A percentile compares a stretch with the other conserved stretches of the same genome.
Evolutionary conservation across 1,140 invertebrate species (phyloP).

Genomic region (Pemphigus obesinymphae): DNA sequence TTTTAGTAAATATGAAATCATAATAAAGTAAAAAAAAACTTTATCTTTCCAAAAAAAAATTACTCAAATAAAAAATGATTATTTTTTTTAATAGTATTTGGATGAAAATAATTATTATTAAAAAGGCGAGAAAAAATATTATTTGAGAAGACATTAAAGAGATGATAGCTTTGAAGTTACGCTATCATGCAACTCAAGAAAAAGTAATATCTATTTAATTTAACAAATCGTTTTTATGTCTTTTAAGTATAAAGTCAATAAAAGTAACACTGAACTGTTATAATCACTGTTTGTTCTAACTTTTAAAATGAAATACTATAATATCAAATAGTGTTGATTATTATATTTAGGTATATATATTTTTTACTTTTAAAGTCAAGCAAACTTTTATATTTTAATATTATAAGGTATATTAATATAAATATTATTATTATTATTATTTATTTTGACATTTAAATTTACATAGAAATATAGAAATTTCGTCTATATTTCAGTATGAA

Average conservation of each 20-base stretch:
- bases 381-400: neutral
- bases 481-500: too few relatives aligned
- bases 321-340: too few relatives aligned
- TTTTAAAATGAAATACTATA: neutral
- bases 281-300: slow-evolving; percentile 14
- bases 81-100: neutral
- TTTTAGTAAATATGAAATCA: too few relatives aligned
- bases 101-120: neutral
- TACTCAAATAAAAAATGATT: neutral
- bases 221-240: slow-evolving; percentile 6
- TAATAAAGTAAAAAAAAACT: too few relatives aligned
- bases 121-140: neutral
- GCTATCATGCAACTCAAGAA: neutral
- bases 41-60: neutral
- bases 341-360: neutral
- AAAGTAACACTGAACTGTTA: neutral
- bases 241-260: neutral
- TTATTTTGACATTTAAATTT: too few relatives aligned
- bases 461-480: too few relatives aligned
- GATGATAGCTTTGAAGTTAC: neutral
- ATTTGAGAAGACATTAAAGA: neutral
- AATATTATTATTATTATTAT: too few relatives aligned
- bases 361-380: neutral
- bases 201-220: neutral
- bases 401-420: too few relatives aligned